A percentile compares a stretch with the other conserved stretches of the same genome.
phyloP scores from a whole-genome alignment of 2,888 invertebrate species.

The Aspidapion aeneum region DNA sequence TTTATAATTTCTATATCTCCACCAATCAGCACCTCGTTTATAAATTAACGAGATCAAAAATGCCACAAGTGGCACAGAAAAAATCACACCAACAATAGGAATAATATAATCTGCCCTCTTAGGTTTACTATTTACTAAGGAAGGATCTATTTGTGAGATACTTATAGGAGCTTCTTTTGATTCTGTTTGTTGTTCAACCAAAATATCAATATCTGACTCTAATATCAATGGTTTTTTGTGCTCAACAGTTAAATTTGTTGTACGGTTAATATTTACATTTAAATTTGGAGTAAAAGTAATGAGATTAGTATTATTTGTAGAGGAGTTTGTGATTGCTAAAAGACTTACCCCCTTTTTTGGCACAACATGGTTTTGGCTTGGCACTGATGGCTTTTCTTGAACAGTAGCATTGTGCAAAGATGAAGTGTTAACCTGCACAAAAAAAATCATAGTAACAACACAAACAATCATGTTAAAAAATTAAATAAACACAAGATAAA shows the following conservation, averaged over 20 bases:
- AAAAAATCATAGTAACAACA: too few species aligned
- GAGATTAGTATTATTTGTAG: conserved; percentile 24
- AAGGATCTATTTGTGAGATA: conserved; percentile 19
- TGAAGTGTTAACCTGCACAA: too few species aligned
- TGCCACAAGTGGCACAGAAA: conserved; percentile 71
- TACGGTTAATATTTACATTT: not conserved
- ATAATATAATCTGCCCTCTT: conserved; percentile 62
- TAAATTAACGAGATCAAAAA: conserved; percentile 63
- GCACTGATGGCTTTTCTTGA: conserved; percentile 10
- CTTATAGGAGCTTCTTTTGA: conserved; percentile 8
- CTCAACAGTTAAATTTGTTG: conserved; percentile 37
- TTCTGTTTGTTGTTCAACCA: not conserved
- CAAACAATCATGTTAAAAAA: too few species aligned
- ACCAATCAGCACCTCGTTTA: conserved; percentile 73
- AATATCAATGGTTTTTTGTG: conserved; percentile 52
- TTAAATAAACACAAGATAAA: too few species aligned
- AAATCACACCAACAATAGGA: conserved; percentile 69
- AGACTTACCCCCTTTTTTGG: conserved; percentile 37
- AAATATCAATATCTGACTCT: conserved; percentile 38
- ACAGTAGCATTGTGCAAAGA: not conserved
- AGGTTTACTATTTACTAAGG: conserved; percentile 24
- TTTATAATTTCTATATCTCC: conserved; percentile 82
- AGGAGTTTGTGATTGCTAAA: not conserved
- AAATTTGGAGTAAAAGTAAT: conserved; percentile 44
- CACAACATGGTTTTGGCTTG: conserved; percentile 31